These are phyloP conservation scores for Jacana jacana DNA, from an alignment of 2,113 vertebrate species.

Conservation along the genomic window DNA sequence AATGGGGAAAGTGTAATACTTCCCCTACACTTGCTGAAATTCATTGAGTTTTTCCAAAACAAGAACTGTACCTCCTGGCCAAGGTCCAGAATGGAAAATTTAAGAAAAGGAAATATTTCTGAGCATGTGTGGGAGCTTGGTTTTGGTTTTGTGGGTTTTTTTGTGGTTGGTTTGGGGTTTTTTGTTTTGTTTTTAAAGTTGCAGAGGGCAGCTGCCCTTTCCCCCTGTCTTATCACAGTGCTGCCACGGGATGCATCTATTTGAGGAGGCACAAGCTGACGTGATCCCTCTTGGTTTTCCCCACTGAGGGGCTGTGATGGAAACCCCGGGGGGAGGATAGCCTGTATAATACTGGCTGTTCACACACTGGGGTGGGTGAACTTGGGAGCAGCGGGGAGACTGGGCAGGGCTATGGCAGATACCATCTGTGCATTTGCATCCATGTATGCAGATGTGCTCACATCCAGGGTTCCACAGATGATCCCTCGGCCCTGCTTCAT, in stretches of 20 bases:
- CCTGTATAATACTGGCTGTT: neutral
- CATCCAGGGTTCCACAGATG: fast-evolving
- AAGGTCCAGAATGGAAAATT: neutral
- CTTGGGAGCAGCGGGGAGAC: neutral
- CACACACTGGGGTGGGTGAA: neutral
- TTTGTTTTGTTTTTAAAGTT: neutral
- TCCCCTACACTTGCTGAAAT: neutral
- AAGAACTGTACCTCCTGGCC: neutral
- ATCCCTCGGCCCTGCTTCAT: neutral
- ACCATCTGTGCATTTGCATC: neutral
- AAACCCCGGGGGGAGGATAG: neutral
- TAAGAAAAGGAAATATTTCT: neutral
- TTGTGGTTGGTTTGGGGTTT: neutral
- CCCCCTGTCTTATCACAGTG: neutral
- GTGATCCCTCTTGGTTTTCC: neutral
- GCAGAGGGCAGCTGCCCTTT: neutral
- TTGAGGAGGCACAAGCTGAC: neutral
- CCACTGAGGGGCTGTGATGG: fast-evolving
- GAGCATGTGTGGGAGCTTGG: neutral
- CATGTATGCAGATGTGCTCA: neutral
- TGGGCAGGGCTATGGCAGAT: neutral
- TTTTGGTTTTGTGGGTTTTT: neutral
- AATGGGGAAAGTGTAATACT: neutral
- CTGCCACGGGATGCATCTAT: fast-evolving
- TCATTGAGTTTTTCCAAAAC: neutral